phyloP scores from a whole-genome alignment of 2,113 vertebrate species.

The Glareola pratincola region DNA sequence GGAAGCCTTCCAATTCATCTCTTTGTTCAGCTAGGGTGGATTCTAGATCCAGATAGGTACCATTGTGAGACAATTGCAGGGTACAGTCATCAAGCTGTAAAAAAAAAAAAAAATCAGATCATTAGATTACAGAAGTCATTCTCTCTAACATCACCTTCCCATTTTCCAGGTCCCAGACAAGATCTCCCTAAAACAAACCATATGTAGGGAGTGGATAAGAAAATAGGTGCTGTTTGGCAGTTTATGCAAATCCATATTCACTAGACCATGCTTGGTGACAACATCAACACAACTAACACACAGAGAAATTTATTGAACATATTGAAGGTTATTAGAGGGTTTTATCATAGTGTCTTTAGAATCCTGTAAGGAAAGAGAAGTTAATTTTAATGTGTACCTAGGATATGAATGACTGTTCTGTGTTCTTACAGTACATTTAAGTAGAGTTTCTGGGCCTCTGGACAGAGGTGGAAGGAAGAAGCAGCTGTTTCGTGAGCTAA shows the following conservation, averaged over 20 bases:
- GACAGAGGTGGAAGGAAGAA: background rate
- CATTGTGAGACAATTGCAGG: constrained; percentile 92
- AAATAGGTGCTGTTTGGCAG: background rate
- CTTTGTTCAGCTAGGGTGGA: constrained; percentile 91
- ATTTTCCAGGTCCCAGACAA: background rate
- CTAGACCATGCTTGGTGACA: background rate
- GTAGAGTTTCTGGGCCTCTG: background rate
- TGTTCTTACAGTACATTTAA: background rate
- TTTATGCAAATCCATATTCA: background rate
- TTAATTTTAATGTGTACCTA: background rate
- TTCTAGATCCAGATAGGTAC: constrained; percentile 95
- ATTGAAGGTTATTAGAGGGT: background rate
- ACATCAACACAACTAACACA: background rate
- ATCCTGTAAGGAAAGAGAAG: background rate
- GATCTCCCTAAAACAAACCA: background rate
- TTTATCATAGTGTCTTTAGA: background rate
- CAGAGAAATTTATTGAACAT: background rate
- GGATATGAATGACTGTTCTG: background rate
- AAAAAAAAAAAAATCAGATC: constrained; percentile 14
- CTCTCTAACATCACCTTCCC: background rate
- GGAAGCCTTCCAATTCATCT: constrained; percentile 95
- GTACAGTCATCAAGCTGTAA: constrained; percentile 93
- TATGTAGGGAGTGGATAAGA: background rate
- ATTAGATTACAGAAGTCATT: background rate
- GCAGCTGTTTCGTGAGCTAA: background rate